Percentiles rank a stretch among this genome's conserved stretches.
phyloP scores from a whole-genome alignment of 2,888 invertebrate species.

The Physocephala rufipes region DNA sequence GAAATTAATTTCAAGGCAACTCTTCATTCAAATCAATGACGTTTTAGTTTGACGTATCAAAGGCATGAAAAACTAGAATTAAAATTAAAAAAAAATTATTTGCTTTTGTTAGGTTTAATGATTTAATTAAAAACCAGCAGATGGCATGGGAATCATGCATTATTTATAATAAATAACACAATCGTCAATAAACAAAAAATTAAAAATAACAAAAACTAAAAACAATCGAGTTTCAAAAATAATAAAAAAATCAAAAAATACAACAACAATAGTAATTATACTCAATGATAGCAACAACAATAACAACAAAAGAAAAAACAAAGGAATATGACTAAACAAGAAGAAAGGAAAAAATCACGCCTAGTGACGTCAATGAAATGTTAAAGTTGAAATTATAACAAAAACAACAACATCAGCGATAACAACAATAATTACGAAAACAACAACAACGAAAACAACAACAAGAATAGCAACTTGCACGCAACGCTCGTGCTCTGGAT shows the following conservation, averaged over 20 bases:
- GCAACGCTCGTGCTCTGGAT: no score
- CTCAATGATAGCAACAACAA: conserved; percentile 6
- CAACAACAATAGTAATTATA: conserved; percentile 17
- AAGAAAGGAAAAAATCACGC: conserved; percentile 6
- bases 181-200: no score
- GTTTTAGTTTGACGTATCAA: no score
- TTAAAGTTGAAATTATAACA: conserved; percentile 26
- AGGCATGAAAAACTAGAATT: no score
- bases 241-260: not conserved
- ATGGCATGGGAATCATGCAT: not conserved
- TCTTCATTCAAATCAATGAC: no score
- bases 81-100: not conserved
- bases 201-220: not conserved
- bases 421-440: no score
- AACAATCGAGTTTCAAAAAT: not conserved
- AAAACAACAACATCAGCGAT: no score
- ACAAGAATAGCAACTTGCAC: no score
- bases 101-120: not conserved
- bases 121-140: not conserved
- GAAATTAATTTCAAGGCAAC: no score
- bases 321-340: not conserved
- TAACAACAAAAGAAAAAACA: conserved; percentile 2
- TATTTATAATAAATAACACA: not conserved
- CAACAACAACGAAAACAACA: no score
- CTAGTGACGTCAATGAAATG: conserved; percentile 29